Base-by-base conservation (phyloP, 2,888 invertebrate genomes). In the Drosophila longiperda region DNA sequence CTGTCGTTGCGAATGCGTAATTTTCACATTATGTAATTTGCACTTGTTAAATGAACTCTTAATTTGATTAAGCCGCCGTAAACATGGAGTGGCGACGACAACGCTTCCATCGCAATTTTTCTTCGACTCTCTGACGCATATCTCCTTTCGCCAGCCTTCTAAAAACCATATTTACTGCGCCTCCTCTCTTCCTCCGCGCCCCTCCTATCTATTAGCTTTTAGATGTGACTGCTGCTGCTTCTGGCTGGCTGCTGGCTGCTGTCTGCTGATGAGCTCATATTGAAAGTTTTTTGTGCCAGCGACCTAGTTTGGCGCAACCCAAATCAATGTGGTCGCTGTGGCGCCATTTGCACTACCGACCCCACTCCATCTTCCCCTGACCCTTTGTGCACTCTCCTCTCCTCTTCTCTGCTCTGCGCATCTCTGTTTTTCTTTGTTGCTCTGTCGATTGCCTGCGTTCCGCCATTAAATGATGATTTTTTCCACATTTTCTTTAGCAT, bases 301-400 rank as follows among this genome's bases (percentile, higher is more conserved):
- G 90, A 91, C 91, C 90, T 90, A 91, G 87, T 87, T 89, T 88
- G 72, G 81, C 73, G 75, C 75, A 87, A 91, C 82, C 84, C 76
- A 90, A 90, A 91, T 91, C 91, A 91, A 90, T 90, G 91, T 80
- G 90, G 90, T 80, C 90, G 75, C 68, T 77, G 88, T 60, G 88
- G 90, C 90, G 90, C 85, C 87, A 82, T 79, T 89, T 85, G 82
- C 84, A 87, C 80, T 83, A 62, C 61, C 75, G 84, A 81, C 82
- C 84, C 73, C 26, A 38, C 17, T 26, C 36, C 26, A 15, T 1
- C 7, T 1, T 1, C n/a, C 29, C 12, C 15, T 8, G 45, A 33
- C 53, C 53, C 78, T 88, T 83, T 86, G 83, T 85, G 86, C 86
- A 76, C 59, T 69, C 57, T 63, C 38, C 61, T 57, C 26, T 32